Conservation (phyloP, 2,888 invertebrate genomes). For the Hirtodrosophila duncani region DNA sequence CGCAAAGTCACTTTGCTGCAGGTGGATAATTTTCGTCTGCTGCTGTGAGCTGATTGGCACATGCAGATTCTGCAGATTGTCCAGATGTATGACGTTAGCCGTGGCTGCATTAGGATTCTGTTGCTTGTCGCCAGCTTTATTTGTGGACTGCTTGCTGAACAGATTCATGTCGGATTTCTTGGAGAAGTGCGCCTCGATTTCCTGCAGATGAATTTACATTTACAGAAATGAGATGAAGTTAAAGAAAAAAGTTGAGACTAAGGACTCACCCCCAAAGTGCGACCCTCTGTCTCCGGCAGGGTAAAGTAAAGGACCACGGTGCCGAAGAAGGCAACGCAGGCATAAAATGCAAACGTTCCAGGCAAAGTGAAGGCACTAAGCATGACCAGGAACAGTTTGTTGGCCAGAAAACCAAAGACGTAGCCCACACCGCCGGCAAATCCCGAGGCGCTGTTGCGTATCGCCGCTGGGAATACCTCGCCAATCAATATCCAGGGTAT, state of each 20-base stretch:
- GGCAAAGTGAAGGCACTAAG: slow-evolving; percentile 82
- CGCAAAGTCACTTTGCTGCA: slow-evolving; percentile 74
- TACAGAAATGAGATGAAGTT: neutral
- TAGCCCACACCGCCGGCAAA: slow-evolving; percentile 86
- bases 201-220: too few relatives aligned
- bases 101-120: slow-evolving; percentile 17
- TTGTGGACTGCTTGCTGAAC: slow-evolving; percentile 46
- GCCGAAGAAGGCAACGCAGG: slow-evolving; percentile 82
- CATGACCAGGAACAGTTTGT: slow-evolving; percentile 86
- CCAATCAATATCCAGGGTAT: slow-evolving; percentile 90
- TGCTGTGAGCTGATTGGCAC: slow-evolving; percentile 61
- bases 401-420: slow-evolving; percentile 86
- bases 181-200: slow-evolving; percentile 76
- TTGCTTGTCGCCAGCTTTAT: slow-evolving; percentile 26
- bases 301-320: slow-evolving; percentile 83
- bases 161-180: slow-evolving; percentile 72
- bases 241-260: neutral
- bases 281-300: slow-evolving; percentile 90
- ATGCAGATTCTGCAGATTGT: slow-evolving; percentile 65
- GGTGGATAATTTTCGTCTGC: slow-evolving; percentile 68
- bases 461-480: slow-evolving; percentile 85
- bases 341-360: slow-evolving; percentile 86
- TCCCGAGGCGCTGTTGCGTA: slow-evolving; percentile 86
- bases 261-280: slow-evolving; percentile 80
- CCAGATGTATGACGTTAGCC: slow-evolving; percentile 46